Percentiles rank a stretch among this genome's conserved stretches.
Conservation (phyloP, 2,888 invertebrate genomes). For the Molanna angustata region DNA sequence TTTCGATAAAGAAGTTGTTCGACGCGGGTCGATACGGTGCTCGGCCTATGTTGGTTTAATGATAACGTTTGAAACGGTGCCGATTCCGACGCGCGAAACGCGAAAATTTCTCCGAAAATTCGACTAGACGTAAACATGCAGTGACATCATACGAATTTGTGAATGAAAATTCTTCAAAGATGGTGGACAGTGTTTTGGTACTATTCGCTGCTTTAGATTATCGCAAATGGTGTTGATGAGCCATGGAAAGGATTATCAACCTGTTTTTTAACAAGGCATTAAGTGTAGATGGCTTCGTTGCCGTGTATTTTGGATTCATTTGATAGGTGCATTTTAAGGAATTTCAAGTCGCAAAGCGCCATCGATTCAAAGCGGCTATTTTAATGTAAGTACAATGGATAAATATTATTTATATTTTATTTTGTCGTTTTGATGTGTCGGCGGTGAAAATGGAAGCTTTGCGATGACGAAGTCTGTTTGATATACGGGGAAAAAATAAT, state of each 20-base stretch:
- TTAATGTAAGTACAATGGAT: slow-evolving; percentile 8
- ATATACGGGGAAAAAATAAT: slow-evolving; percentile 4
- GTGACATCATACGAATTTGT: slow-evolving; percentile 22
- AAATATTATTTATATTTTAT: not conserved
- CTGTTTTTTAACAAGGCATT: too few relatives aligned
- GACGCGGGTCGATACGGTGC: too few relatives aligned
- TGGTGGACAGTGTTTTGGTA: slow-evolving; percentile 21
- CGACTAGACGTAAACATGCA: slow-evolving; percentile 13
- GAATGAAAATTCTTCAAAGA: slow-evolving; percentile 24
- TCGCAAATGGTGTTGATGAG: not conserved
- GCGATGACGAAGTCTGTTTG: too few relatives aligned
- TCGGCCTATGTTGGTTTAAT: too few relatives aligned
- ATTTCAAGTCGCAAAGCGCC: not conserved
- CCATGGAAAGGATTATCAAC: too few relatives aligned
- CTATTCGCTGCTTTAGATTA: slow-evolving; percentile 2
- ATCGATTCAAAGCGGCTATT: slow-evolving; percentile 4
- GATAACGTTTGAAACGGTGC: too few relatives aligned
- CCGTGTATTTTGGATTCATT: not conserved
- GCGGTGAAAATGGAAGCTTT: not conserved
- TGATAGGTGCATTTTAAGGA: not conserved
- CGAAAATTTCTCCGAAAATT: not conserved
- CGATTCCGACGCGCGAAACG: too few relatives aligned
- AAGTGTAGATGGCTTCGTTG: slow-evolving; percentile 2
- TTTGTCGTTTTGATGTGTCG: not conserved
- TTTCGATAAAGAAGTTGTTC: too few relatives aligned